A percentile compares a stretch with the other conserved stretches of the same genome.
Conservation (phyloP, 2,113 vertebrate genomes). For the Capra hircus region DNA sequence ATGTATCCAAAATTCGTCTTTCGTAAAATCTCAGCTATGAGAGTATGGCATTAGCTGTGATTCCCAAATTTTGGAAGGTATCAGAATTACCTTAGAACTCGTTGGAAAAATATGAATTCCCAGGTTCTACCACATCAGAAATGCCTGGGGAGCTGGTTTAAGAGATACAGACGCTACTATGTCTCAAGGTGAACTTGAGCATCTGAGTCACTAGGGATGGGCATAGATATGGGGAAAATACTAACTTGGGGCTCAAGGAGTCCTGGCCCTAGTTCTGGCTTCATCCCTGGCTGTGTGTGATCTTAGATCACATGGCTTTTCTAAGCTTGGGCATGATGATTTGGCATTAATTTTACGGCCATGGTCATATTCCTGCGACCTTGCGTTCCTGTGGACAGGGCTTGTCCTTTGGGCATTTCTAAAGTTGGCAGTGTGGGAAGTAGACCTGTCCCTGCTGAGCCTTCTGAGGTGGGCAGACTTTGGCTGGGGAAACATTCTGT, state of each 20-base stretch:
- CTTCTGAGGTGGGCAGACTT: background rate
- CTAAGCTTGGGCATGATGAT: background rate
- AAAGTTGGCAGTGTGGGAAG: background rate
- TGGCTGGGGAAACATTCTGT: background rate
- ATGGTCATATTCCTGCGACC: too few relatives aligned
- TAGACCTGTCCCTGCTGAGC: background rate
- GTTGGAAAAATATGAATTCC: background rate
- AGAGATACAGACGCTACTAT: background rate
- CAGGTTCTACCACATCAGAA: background rate
- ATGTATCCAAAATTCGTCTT: background rate
- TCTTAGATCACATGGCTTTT: background rate
- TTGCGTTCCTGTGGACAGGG: background rate
- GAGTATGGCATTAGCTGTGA: background rate
- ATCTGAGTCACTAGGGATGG: background rate
- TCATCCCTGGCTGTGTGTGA: background rate
- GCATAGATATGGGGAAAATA: background rate
- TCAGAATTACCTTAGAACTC: constrained; percentile 34
- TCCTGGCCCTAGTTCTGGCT: background rate
- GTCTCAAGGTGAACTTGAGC: background rate
- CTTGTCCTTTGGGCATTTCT: background rate
- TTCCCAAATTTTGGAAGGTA: background rate
- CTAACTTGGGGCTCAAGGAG: background rate
- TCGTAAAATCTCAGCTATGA: background rate
- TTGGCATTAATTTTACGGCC: background rate
- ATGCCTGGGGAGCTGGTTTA: background rate